Percentiles rank a stretch among this genome's conserved stretches.
Evolutionary conservation across 2,888 invertebrate genomes (phyloP).

Genomic region (Noctua janthina): DNA sequence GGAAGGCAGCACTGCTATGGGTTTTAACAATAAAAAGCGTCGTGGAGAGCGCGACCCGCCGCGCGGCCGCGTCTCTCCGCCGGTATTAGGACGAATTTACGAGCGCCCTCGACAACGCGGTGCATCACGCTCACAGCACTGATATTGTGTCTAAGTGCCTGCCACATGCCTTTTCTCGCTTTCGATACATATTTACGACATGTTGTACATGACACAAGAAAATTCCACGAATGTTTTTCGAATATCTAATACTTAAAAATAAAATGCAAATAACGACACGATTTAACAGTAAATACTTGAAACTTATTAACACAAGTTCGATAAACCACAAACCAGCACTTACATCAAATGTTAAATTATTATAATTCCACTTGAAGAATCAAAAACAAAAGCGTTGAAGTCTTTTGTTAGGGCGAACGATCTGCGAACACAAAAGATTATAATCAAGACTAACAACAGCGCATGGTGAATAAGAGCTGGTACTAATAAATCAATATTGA

Average conservation of each 20-base stretch:
- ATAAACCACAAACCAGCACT: slow-evolving; percentile 19
- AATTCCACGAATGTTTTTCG: slow-evolving; percentile 2
- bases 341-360: slow-evolving; percentile 26
- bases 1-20: slow-evolving; percentile 84
- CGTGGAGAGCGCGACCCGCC: slow-evolving; percentile 81
- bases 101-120: slow-evolving; percentile 70
- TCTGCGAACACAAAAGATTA: slow-evolving; percentile 50
- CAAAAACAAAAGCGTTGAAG: slow-evolving; percentile 69
- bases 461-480: slow-evolving; percentile 50
- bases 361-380: slow-evolving; percentile 28
- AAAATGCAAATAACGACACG: neutral
- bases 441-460: slow-evolving; percentile 54
- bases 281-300: neutral
- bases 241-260: neutral
- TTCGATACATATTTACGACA: slow-evolving; percentile 49
- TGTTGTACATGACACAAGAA: slow-evolving; percentile 9
- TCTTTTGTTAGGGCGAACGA: slow-evolving; percentile 75
- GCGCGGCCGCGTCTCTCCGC: slow-evolving; percentile 65
- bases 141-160: slow-evolving; percentile 61
- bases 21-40: slow-evolving; percentile 89
- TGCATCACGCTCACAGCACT: slow-evolving; percentile 58
- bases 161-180: slow-evolving; percentile 42
- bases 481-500: slow-evolving; percentile 80
- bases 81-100: slow-evolving; percentile 85
- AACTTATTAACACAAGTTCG: slow-evolving; percentile 6